Base-by-base conservation (phyloP, 1,140 invertebrate genomes). In the Trichonephila clavata region DNA sequence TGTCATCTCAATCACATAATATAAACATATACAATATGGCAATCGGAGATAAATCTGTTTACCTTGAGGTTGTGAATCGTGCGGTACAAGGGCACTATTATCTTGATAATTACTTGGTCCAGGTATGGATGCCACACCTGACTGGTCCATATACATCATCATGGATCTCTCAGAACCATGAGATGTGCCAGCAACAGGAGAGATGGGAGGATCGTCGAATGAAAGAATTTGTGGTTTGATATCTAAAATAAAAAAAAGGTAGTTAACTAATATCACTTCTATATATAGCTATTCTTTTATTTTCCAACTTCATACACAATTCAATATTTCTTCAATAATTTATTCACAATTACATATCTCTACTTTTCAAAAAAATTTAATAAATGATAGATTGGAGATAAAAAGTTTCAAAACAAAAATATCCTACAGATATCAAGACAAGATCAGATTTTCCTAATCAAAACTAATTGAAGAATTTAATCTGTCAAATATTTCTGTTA, bases 131-230 rank as follows among this genome's bases (percentile, higher is more conserved):
- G 94, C 39, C 50, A 94, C 94, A 65, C 94, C 94, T 83, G 90
- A 90, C 71, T 90, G 81, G 89, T 94, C 94, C 94, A 94, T 94
- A 57, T 94, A 94, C 94, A 94, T 94, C 94, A 94, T 94, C 94
- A 94, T 93, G 27, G 94, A 92, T 39, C 94, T 94, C 71, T 92
- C 88, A 21, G 65, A 80, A 39, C 89, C 60, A 90, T 94, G 94
- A 20, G 94, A 94, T 27, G 94, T 77, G 27, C 94, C 94, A 27
- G 94, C 90, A 83, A 94, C 92, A 63, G 94, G 94, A 18, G 94
- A 94, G 21, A 94, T 93, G 50, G 94, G 91, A 43, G 94, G 94
- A n/a, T 94, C 94, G 39, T 94, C 94, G 68, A 90, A 94, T 84
- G 94, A 94, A 18, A 94, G 77, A 59, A 84, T 90, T 86, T 88